A percentile compares a stretch with the other conserved stretches of the same genome.
These are phyloP conservation scores for Chitala chitala DNA, from an alignment of 2,113 vertebrate genomes.

Conservation along the genomic window DNA sequence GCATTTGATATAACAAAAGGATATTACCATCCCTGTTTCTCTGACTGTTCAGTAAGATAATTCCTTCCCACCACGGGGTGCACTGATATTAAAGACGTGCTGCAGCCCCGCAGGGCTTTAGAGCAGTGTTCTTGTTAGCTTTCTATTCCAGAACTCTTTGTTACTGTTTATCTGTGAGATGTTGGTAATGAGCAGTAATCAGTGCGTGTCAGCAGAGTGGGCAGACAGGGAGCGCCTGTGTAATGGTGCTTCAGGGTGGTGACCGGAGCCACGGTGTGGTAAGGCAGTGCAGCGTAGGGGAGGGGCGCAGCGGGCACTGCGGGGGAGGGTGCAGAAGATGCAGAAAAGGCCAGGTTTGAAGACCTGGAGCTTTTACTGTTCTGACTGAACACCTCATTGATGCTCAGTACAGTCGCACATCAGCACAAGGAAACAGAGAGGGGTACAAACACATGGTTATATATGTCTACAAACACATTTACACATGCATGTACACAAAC, in stretches of 20 bases:
- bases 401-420: background rate
- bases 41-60: background rate
- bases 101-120: background rate
- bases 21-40: background rate
- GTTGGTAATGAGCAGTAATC: conserved; percentile 20
- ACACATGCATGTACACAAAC: no score
- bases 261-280: background rate
- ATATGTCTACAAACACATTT: background rate
- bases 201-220: conserved; percentile 10
- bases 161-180: conserved; percentile 9
- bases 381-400: background rate
- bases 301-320: background rate
- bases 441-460: background rate
- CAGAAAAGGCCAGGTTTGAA: background rate
- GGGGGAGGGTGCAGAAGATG: background rate
- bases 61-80: background rate
- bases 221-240: conserved; percentile 12
- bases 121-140: conserved; percentile 5
- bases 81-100: background rate
- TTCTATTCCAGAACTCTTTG: background rate
- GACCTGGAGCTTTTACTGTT: background rate
- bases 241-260: conserved; percentile 11
- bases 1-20: background rate
- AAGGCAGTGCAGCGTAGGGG: conserved; percentile 6
- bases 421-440: background rate